Conservation (phyloP, 1,140 invertebrate genomes). For the Muscidifurax raptorellus region DNA sequence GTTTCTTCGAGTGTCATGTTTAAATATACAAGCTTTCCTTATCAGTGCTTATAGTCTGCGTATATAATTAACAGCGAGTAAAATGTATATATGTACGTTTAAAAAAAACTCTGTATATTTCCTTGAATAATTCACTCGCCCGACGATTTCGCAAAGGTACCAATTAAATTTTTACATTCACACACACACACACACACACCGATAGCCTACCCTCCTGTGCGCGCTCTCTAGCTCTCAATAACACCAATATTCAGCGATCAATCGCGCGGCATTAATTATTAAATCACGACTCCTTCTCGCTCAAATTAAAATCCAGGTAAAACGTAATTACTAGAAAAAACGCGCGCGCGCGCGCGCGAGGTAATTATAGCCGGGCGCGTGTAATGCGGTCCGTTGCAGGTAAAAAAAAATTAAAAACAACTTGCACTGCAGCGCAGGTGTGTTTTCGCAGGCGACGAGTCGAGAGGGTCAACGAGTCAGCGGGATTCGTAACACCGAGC, state of each 20-base stretch:
- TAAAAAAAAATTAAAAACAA: slow-evolving; percentile 8
- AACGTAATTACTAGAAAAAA: slow-evolving; percentile 44
- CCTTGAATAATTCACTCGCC: too few relatives aligned
- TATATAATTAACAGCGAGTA: background rate
- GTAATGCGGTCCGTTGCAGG: slow-evolving; percentile 17
- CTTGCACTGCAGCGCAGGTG: slow-evolving; percentile 27
- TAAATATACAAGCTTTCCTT: too few relatives aligned
- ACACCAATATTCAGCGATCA: background rate
- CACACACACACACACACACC: too few relatives aligned
- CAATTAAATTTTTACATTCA: background rate
- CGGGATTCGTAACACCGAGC: slow-evolving; percentile 37
- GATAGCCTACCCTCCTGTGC: background rate
- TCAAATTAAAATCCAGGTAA: slow-evolving; percentile 35
- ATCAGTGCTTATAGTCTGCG: background rate
- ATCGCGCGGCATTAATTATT: slow-evolving; percentile 57
- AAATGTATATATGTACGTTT: too few relatives aligned
- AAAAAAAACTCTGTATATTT: too few relatives aligned
- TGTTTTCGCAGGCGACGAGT: slow-evolving; percentile 34
- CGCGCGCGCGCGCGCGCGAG: slow-evolving; percentile 46
- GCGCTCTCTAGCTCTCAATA: too few relatives aligned
- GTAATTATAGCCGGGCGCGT: slow-evolving; percentile 50
- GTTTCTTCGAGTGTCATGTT: background rate
- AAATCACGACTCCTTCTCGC: background rate
- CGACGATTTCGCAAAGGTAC: too few relatives aligned
- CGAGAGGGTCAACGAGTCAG: slow-evolving; percentile 50